A percentile compares a stretch with the other conserved stretches of the same genome.
Evolutionary conservation across 2,888 invertebrate species (phyloP).

Genomic region (Mythimna loreyi): DNA sequence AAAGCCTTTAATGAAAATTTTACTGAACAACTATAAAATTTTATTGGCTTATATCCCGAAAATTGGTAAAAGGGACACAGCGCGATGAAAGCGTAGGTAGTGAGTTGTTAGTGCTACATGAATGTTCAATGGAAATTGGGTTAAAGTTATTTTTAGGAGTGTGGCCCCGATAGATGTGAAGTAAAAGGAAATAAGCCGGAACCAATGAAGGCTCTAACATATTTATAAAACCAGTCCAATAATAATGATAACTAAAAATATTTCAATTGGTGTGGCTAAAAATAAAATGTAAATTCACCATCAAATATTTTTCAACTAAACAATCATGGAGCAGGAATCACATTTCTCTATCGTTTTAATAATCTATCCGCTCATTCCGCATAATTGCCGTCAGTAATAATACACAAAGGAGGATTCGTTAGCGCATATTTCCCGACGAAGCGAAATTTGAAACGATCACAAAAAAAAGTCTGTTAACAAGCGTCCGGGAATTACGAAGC

Average conservation of each 20-base stretch:
- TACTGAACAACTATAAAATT: slow-evolving; percentile 33
- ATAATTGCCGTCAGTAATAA: slow-evolving; percentile 54
- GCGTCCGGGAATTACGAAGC: slow-evolving; percentile 62
- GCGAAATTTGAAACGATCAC: slow-evolving; percentile 64
- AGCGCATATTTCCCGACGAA: slow-evolving; percentile 53
- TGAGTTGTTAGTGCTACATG: slow-evolving; percentile 18
- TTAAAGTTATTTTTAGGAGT: slow-evolving; percentile 5
- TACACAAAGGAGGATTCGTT: slow-evolving; percentile 62
- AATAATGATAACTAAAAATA: neutral
- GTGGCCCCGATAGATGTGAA: neutral
- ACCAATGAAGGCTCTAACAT: neutral
- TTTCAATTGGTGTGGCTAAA: neutral
- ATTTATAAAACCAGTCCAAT: neutral
- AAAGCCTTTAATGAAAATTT: slow-evolving; percentile 41
- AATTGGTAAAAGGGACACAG: slow-evolving; percentile 40
- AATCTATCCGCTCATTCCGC: slow-evolving; percentile 32
- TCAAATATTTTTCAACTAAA: slow-evolving; percentile 9
- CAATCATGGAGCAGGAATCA: slow-evolving; percentile 16
- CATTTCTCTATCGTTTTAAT: slow-evolving; percentile 22
- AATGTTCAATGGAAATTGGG: slow-evolving; percentile 15
- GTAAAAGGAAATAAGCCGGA: neutral
- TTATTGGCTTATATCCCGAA: slow-evolving; percentile 40
- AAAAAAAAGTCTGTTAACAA: slow-evolving; percentile 62
- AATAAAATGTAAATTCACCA: slow-evolving; percentile 11
- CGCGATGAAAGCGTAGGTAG: neutral